Evolutionary conservation across 2,888 invertebrate species (phyloP).

Genomic region (Nasonovia ribisnigri): DNA sequence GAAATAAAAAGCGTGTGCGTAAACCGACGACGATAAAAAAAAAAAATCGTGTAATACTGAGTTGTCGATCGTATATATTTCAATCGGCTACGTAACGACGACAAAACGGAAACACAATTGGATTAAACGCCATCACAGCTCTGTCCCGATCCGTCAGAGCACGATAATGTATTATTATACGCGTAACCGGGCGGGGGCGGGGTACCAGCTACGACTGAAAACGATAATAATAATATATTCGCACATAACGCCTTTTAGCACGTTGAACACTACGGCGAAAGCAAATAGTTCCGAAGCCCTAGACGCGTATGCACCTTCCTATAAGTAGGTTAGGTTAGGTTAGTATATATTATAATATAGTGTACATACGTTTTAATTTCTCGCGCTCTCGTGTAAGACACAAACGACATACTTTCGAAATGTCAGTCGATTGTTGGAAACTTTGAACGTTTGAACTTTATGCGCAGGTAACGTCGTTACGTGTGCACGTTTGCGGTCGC

Average conservation of each 20-base stretch:
- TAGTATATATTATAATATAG: slow-evolving; percentile 1
- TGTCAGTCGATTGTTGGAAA: slow-evolving; percentile 32
- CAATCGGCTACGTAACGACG: background rate
- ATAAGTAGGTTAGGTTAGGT: no score
- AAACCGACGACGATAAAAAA: background rate
- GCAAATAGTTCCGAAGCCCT: background rate
- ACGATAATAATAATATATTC: background rate
- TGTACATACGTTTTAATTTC: background rate
- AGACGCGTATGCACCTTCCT: no score
- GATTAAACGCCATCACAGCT: background rate
- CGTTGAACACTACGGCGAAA: background rate
- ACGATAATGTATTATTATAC: background rate
- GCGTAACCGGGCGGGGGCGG: background rate
- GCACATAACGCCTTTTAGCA: background rate
- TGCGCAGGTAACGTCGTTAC: background rate
- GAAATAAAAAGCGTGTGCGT: no score
- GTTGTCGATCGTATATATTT: background rate
- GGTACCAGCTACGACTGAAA: background rate
- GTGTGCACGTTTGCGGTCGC: background rate
- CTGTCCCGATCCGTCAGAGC: no score
- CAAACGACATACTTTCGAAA: slow-evolving; percentile 11
- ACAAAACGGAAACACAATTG: background rate
- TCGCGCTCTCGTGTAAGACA: background rate
- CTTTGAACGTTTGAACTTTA: slow-evolving; percentile 46
- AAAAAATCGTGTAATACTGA: background rate